Percentiles rank a stretch among this genome's conserved stretches.
Evolutionary conservation across 2,888 invertebrate genomes (phyloP).

Genomic region (Petrolisthes cinctipes): DNA sequence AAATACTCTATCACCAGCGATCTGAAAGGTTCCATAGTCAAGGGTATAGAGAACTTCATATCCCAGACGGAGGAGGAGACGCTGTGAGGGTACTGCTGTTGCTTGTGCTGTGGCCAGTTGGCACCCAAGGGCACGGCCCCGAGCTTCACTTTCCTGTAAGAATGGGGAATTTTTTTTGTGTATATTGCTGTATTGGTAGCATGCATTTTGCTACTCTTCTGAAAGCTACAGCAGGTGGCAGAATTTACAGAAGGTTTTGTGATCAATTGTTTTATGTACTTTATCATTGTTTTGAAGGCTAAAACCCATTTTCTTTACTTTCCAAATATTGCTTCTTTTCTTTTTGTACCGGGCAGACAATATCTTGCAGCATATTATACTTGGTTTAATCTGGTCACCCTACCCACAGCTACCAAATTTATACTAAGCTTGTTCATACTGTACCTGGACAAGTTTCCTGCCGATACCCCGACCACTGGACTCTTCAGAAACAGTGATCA

Average conservation of each 20-base stretch:
- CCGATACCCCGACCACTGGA: constrained; percentile 60
- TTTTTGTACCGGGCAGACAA: no score
- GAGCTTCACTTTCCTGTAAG: constrained; percentile 61
- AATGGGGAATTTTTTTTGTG: neutral
- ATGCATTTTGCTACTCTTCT: no score
- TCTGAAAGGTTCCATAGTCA: constrained; percentile 63
- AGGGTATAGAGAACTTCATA: constrained; percentile 60
- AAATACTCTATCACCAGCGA: constrained; percentile 60
- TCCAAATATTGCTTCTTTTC: no score
- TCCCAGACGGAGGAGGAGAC: constrained; percentile 47
- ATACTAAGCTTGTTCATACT: no score
- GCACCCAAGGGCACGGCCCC: constrained; percentile 51
- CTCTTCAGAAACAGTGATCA: constrained; percentile 62
- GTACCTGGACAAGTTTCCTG: constrained; percentile 61
- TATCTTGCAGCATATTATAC: neutral
- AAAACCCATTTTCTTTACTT: no score
- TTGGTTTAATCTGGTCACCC: no score
- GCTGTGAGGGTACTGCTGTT: constrained; percentile 61
- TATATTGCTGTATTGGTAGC: no score
- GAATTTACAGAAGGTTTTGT: neutral
- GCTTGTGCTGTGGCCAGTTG: constrained; percentile 63
- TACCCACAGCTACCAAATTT: no score
- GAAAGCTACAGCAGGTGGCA: neutral
- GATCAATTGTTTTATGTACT: neutral
- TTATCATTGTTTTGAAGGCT: neutral